A percentile compares a stretch with the other conserved stretches of the same genome.
Conservation (phyloP, 2,888 invertebrate species). For the Lymantria dispar region DNA sequence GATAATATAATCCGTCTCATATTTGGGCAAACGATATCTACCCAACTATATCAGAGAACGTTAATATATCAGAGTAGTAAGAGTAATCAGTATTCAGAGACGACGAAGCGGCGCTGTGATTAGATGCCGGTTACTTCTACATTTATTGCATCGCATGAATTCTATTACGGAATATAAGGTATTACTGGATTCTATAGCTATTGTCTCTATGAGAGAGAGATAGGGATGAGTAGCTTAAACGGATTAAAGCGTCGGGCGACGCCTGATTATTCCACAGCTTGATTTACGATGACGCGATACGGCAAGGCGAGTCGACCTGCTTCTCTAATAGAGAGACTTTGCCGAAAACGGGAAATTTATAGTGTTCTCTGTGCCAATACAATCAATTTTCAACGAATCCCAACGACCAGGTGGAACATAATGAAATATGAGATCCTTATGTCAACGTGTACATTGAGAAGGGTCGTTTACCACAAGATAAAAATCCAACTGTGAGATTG, state of each 20-base stretch:
- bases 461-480: slow-evolving; percentile 30
- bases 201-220: slow-evolving; percentile 71
- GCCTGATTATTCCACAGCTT: slow-evolving; percentile 75
- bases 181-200: slow-evolving; percentile 48
- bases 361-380: slow-evolving; percentile 59
- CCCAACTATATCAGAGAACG: slow-evolving; percentile 20
- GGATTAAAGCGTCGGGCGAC: slow-evolving; percentile 67
- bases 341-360: slow-evolving; percentile 70
- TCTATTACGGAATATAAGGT: slow-evolving; percentile 41
- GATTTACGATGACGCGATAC: slow-evolving; percentile 78
- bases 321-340: slow-evolving; percentile 59
- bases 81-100: slow-evolving; percentile 41
- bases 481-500: slow-evolving; percentile 35
- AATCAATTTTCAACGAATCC: slow-evolving; percentile 57
- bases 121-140: slow-evolving; percentile 48
- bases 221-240: slow-evolving; percentile 69
- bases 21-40: slow-evolving; percentile 23
- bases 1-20: slow-evolving; percentile 29
- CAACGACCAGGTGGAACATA: slow-evolving; percentile 41
- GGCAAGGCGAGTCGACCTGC: slow-evolving; percentile 53
- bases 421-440: slow-evolving; percentile 67
- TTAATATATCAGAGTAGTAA: slow-evolving; percentile 18
- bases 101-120: slow-evolving; percentile 54
- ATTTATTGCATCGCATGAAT: slow-evolving; percentile 56
- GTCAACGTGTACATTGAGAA: slow-evolving; percentile 59